phyloP scores from a whole-genome alignment of 2,113 vertebrate genomes.

The Amblyornis subalaris region DNA sequence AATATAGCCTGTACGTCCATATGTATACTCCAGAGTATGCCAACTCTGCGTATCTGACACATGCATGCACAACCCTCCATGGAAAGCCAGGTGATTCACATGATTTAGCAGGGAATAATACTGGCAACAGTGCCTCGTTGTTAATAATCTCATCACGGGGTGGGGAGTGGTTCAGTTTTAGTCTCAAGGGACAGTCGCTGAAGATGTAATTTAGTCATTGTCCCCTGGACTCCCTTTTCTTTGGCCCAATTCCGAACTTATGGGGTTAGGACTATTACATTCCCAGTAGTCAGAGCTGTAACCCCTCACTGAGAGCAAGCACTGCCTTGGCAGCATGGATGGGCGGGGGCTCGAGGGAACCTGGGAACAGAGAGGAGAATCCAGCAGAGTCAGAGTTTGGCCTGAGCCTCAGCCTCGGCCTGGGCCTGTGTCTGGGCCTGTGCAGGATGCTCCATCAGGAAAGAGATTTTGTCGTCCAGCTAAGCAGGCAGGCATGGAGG shows the following conservation, averaged over 20 bases:
- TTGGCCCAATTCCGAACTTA: not conserved
- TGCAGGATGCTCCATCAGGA: not conserved
- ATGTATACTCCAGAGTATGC: not conserved
- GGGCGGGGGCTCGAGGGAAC: rapidly evolving
- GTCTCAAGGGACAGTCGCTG: not conserved
- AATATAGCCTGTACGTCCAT: not conserved
- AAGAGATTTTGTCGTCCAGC: not conserved
- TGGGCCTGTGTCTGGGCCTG: not conserved
- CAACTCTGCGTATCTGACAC: not conserved
- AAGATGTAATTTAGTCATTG: not conserved
- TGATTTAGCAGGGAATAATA: not conserved
- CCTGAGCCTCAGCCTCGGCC: not conserved
- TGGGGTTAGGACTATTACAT: rapidly evolving
- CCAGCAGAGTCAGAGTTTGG: not conserved
- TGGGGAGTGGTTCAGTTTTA: not conserved
- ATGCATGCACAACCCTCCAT: rapidly evolving
- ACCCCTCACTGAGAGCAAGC: not conserved
- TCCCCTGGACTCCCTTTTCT: not conserved
- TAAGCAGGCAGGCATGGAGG: rapidly evolving
- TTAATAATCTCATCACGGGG: not conserved
- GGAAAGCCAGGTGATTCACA: not conserved
- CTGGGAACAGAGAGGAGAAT: not conserved
- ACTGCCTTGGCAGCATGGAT: rapidly evolving
- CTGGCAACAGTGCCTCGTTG: not conserved
- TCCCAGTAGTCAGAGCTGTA: not conserved